Evolutionary conservation across 2,113 vertebrate genomes (phyloP).

Genomic region (Heloderma charlesbogerti): DNA sequence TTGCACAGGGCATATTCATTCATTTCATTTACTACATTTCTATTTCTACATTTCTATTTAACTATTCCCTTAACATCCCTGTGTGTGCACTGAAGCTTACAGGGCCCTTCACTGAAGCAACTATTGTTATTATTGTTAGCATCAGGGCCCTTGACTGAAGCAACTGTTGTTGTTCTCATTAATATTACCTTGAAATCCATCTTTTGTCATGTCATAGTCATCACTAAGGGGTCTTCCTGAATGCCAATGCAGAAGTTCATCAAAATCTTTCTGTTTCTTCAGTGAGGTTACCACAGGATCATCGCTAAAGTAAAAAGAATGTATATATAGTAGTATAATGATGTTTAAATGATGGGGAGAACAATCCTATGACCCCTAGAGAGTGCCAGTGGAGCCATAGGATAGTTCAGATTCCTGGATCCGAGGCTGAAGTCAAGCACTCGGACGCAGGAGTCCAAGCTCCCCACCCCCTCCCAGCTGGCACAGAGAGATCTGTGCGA

Average conservation of each 20-base stretch:
- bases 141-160: not conserved
- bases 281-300: conserved; percentile 59
- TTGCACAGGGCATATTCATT: not conserved
- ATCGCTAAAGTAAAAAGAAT: conserved; percentile 50
- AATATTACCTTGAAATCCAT: not conserved
- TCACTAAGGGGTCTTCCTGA: conserved; percentile 67
- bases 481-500: too few species aligned
- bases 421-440: too few species aligned
- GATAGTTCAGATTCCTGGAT: not conserved
- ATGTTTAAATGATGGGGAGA: too few species aligned
- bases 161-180: not conserved
- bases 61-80: not conserved
- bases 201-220: conserved; percentile 64
- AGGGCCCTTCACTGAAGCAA: not conserved
- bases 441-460: too few species aligned
- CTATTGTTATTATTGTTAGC: not conserved
- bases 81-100: not conserved
- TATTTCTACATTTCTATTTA: too few species aligned
- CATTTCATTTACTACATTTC: too few species aligned
- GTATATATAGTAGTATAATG: not conserved
- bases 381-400: too few species aligned
- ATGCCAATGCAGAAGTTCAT: conserved; percentile 73
- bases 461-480: too few species aligned
- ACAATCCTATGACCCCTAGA: too few species aligned
- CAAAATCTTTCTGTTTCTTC: conserved; percentile 61